Base-by-base conservation (phyloP, 30 jellyfish, hydroid and myxozoan genomes). In the Turritopsis rubra region DNA sequence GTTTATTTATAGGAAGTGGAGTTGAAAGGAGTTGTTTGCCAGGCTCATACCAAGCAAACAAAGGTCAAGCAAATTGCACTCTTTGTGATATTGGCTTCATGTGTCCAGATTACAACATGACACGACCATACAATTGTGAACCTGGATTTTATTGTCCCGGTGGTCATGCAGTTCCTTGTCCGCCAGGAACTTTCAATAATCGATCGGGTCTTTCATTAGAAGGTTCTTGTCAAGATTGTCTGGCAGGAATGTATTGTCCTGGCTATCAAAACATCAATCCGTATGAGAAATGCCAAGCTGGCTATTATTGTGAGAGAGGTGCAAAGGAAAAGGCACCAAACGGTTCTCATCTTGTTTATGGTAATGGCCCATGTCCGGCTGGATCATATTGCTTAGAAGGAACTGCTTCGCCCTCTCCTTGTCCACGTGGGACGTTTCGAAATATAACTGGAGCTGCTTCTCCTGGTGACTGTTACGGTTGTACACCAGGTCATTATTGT, bases 331-430 rank as follows among this genome's bases (percentile, higher is more conserved):
- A 53, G 53, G 95, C 96, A 8, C 99, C 99, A 18, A 94, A 87
- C 54, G 81, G 68, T 8, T n/a, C 91, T 8, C 53, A 72, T n/a
- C 80, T 86, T 41, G 75, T 29, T 24, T 88, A 75, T 60, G 93
- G 95, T 8, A 94, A 94, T 73, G 99, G 99, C 18, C 91, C 85
- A 17, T 94, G 99, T 78, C 95, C 95, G 5, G 80, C 89, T n/a
- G 97, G 99, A 18, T 28, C 23, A 53, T 94, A 84, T 66, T 94
- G 99, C 71, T 89, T 89, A n/a, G 88, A 80, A n/a, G 99, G 99
- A 7, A 89, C 95, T 1, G 82, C 90, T 0, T 95, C 93, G 30
- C 99, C 99, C 13, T 85, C 85, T 1, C 18, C 65, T 20, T 94
- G 99, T 75, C 96, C 95, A 1, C 87, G 85, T 66, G 96, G 99